Evolutionary conservation across 2,113 vertebrate genomes (phyloP).

Genomic region (Aspidoscelis tigris): DNA sequence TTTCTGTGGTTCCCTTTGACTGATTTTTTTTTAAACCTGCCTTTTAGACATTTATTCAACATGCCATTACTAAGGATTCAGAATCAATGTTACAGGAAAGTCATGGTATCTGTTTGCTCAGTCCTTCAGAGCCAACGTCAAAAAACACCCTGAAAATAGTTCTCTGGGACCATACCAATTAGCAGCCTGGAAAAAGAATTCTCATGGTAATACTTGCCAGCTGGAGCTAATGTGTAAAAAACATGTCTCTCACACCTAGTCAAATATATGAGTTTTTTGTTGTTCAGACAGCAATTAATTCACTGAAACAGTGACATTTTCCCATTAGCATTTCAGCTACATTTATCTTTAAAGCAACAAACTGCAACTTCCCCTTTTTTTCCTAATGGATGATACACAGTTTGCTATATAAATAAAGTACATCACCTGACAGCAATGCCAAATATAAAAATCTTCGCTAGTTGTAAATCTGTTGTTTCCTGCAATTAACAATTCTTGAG

Average conservation of each 20-base stretch:
- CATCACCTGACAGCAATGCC: constrained; percentile 30
- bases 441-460: neutral
- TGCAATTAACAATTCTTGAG: neutral
- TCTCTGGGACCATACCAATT: constrained; percentile 20
- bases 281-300: constrained; percentile 26
- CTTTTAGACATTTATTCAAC: constrained; percentile 19
- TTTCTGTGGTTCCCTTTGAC: neutral
- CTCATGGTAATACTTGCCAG: constrained; percentile 42
- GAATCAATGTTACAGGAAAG: constrained; percentile 27
- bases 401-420: neutral
- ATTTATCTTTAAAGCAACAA: constrained; percentile 32
- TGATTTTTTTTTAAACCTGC: constrained; percentile 20
- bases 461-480: neutral
- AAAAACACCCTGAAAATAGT: constrained; percentile 49
- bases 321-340: constrained; percentile 28
- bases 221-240: constrained; percentile 39
- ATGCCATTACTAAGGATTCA: constrained; percentile 10
- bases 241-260: constrained; percentile 17
- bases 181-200: constrained; percentile 25
- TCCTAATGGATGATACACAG: neutral
- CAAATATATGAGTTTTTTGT: constrained; percentile 32
- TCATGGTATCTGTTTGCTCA: constrained; percentile 16
- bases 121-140: constrained; percentile 32
- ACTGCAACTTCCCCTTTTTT: neutral
- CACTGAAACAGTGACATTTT: constrained; percentile 24